Percentiles rank a stretch among this genome's conserved stretches.
These are phyloP conservation scores for Penelope pileata DNA, from an alignment of 2,113 vertebrate genomes.

Conservation along the genomic window DNA sequence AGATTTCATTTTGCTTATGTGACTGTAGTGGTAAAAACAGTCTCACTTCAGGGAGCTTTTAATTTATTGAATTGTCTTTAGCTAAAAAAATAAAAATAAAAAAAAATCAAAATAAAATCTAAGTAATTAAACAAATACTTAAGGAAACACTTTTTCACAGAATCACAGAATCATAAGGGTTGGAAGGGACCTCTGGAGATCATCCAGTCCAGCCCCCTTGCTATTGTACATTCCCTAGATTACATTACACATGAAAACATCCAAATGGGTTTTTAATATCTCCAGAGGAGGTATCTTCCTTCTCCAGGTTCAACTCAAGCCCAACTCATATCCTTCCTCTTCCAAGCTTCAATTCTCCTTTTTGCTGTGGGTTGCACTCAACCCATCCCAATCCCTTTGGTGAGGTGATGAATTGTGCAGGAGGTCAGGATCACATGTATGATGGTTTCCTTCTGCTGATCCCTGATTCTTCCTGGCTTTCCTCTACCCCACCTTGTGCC, in stretches of 20 bases:
- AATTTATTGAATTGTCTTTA: not conserved
- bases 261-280: no score
- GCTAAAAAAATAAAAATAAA: not conserved
- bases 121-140: not conserved
- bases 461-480: not conserved
- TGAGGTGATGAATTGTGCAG: rapidly evolving
- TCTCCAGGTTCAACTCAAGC: not conserved
- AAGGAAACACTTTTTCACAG: not conserved
- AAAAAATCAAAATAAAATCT: not conserved
- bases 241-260: no score
- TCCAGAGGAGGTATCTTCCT: not conserved
- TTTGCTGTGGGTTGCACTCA: not conserved
- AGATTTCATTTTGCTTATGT: not conserved
- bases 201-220: no score
- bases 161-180: no score
- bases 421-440: rapidly evolving
- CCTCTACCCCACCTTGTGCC: not conserved
- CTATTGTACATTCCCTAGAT: no score
- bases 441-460: not conserved
- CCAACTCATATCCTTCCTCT: not conserved
- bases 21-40: not conserved
- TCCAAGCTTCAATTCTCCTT: not conserved
- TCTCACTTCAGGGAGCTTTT: not conserved
- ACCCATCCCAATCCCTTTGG: not conserved
- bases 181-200: no score